phyloP scores from a whole-genome alignment of 1,140 invertebrate genomes.

The Lutraria rhynchaena region DNA sequence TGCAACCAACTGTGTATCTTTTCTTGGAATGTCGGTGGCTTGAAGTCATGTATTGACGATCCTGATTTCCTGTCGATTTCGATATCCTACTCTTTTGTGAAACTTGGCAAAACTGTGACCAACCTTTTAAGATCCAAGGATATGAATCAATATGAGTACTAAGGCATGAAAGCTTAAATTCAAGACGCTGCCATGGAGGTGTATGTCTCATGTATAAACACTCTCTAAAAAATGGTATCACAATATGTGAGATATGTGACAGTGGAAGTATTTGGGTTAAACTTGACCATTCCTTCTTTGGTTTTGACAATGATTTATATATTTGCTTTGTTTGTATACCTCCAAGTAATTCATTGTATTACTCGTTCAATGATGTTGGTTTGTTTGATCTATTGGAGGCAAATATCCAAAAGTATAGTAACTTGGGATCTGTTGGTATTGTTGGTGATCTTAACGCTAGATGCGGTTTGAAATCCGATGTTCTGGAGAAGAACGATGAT shows the following conservation, averaged over 20 bases:
- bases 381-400: background rate
- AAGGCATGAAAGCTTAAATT: constrained; percentile 23
- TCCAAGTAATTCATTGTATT: constrained; percentile 5
- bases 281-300: background rate
- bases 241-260: background rate
- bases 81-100: constrained; percentile 9
- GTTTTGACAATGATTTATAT: background rate
- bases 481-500: background rate
- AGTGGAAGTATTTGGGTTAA: background rate
- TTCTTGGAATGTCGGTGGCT: constrained; percentile 5
- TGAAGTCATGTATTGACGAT: constrained; percentile 7
- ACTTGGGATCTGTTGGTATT: background rate
- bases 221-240: background rate
- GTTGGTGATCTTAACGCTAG: constrained; percentile 12
- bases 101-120: constrained; percentile 12
- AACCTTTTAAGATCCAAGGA: background rate
- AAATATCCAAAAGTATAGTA: background rate
- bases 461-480: background rate
- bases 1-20: constrained; percentile 1
- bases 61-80: background rate
- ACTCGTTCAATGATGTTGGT: background rate
- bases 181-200: constrained; percentile 17
- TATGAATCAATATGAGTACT: constrained; percentile 12
- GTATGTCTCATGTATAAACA: constrained; percentile 2
- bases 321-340: constrained; percentile 8